phyloP scores from a whole-genome alignment of 35 echinoderm and acorn worm species.

The Eucidaris tribuloides region DNA sequence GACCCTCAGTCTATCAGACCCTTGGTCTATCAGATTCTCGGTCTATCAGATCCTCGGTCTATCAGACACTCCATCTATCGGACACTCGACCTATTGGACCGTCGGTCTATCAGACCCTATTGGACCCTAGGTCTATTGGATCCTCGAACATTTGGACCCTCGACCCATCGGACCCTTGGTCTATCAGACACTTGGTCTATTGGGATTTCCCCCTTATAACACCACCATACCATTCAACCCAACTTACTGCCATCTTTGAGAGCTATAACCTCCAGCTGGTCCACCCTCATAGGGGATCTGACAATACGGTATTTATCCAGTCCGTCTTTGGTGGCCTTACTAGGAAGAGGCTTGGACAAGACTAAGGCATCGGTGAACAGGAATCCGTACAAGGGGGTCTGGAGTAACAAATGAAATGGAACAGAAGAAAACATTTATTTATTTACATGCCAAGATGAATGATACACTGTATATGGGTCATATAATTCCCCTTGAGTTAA shows the following conservation, averaged over 20 bases:
- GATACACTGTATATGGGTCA: not conserved
- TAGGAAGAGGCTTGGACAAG: conserved; percentile 54
- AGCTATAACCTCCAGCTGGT: conserved; percentile 52
- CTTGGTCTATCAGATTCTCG: too few species aligned
- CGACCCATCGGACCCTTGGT: not conserved
- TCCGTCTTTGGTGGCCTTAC: conserved; percentile 27
- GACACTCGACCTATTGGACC: not conserved
- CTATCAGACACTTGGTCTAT: not conserved
- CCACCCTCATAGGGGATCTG: conserved; percentile 73
- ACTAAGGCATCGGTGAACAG: conserved; percentile 84
- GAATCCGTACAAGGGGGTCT: conserved; percentile 33
- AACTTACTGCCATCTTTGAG: conserved; percentile 90
- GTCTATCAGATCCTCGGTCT: too few species aligned
- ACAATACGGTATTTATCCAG: conserved; percentile 71
- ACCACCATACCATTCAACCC: not conserved
- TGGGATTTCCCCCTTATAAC: not conserved
- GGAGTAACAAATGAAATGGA: conserved; percentile 15
- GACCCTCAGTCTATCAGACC: too few species aligned
- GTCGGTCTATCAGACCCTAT: too few species aligned
- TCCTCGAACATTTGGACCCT: not conserved
- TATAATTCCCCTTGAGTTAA: not conserved
- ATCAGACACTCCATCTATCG: not conserved
- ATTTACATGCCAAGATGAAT: not conserved
- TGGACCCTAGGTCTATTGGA: not conserved
- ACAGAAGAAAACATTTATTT: not conserved